A percentile compares a stretch with the other conserved stretches of the same genome.
Evolutionary conservation across 2,888 invertebrate genomes (phyloP).

Genomic region (Chymomyza caudatula): DNA sequence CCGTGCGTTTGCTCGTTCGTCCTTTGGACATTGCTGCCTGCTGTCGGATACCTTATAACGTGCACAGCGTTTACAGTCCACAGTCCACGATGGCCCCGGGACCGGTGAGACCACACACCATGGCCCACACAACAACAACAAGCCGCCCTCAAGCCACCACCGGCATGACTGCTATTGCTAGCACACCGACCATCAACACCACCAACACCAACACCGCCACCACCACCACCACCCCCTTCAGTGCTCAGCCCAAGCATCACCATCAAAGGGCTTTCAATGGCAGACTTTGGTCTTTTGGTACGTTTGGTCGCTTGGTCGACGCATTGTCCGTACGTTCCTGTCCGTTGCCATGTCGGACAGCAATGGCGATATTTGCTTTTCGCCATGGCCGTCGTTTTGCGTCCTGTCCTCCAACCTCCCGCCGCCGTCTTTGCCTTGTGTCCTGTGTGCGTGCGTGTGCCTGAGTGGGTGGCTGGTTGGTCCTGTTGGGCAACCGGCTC

Average conservation of each 20-base stretch:
- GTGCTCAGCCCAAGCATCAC: conserved; percentile 6
- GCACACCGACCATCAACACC: conserved; percentile 42
- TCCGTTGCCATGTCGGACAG: conserved; percentile 56
- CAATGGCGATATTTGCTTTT: conserved; percentile 60
- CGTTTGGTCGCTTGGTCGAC: not conserved
- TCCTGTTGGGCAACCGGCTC: not conserved
- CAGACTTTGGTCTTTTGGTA: conserved; percentile 34
- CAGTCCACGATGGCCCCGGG: conserved; percentile 38
- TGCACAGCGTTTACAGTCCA: conserved; percentile 4
- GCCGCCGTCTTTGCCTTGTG: not conserved
- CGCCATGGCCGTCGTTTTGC: conserved; percentile 21
- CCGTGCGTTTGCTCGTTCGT: conserved; percentile 31
- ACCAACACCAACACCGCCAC: not conserved
- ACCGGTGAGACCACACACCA: conserved; percentile 18
- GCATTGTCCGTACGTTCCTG: conserved; percentile 1
- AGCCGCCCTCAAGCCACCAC: not conserved
- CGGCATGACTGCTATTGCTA: conserved; percentile 9
- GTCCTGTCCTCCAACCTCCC: not conserved
- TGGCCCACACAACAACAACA: conserved; percentile 23
- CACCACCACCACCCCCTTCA: not conserved
- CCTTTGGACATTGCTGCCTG: conserved; percentile 52
- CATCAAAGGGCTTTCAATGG: conserved; percentile 64
- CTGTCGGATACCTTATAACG: conserved; percentile 51
- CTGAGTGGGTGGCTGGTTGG: conserved; percentile 2
- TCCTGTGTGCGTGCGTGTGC: conserved; percentile 4